Percentiles rank a stretch among this genome's conserved stretches.
Conservation (phyloP, 2,113 vertebrate species). For the Anolis sagrei region DNA sequence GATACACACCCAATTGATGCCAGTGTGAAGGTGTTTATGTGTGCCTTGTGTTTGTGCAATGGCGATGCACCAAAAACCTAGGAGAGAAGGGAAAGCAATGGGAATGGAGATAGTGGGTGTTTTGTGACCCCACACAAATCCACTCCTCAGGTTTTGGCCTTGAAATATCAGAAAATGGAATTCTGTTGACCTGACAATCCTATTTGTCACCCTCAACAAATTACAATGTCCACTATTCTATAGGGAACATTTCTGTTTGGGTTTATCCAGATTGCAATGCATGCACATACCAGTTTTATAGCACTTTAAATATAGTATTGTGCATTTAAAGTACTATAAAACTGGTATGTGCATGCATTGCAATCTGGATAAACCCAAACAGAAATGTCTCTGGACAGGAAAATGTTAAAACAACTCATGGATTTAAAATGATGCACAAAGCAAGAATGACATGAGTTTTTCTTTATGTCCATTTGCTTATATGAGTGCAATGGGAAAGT, state of each 20-base stretch:
- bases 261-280: not conserved
- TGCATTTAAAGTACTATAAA: not conserved
- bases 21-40: too few species aligned
- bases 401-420: not conserved
- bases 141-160: too few species aligned
- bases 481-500: constrained; percentile 3
- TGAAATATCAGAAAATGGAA: too few species aligned
- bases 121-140: too few species aligned
- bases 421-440: not conserved
- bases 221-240: not conserved
- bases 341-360: too few species aligned
- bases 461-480: not conserved
- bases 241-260: not conserved
- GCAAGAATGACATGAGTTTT: not conserved
- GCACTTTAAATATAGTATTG: not conserved
- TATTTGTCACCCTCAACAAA: not conserved
- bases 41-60: too few species aligned
- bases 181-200: too few species aligned
- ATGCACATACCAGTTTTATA: not conserved
- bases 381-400: not conserved
- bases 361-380: not conserved
- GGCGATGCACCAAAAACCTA: too few species aligned
- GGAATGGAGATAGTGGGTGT: too few species aligned
- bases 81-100: too few species aligned
- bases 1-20: too few species aligned